Conservation (phyloP, 2,888 invertebrate species). For the Drosophila kanekoi region DNA sequence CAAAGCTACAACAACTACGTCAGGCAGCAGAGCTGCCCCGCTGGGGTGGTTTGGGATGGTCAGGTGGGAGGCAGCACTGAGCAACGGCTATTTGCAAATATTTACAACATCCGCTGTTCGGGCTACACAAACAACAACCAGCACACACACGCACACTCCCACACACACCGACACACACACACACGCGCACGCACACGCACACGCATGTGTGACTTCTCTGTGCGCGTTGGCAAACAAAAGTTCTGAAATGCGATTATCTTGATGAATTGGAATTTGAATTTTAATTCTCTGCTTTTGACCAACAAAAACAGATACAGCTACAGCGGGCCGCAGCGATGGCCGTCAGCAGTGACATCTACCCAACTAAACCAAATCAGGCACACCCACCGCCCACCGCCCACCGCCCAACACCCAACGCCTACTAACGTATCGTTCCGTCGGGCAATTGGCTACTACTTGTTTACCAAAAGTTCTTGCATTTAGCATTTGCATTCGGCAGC, state of each 20-base stretch:
- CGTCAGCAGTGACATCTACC: conserved; percentile 27
- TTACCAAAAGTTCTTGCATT: conserved; percentile 71
- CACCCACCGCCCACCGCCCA: background rate
- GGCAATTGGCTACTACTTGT: conserved; percentile 60
- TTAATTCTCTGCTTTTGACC: conserved; percentile 78
- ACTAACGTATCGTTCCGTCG: background rate
- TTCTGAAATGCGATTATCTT: conserved; percentile 84
- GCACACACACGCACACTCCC: conserved; percentile 17
- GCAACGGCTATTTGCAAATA: conserved; percentile 75
- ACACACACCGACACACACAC: conserved; percentile 12
- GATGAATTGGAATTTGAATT: conserved; percentile 84
- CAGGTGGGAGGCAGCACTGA: conserved; percentile 2
- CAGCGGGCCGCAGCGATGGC: conserved; percentile 3
- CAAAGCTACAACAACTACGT: conserved; percentile 21
- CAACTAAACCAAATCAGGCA: background rate
- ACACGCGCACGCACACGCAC: conserved; percentile 21
- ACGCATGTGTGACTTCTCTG: conserved; percentile 49
- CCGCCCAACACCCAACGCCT: conserved; percentile 2
- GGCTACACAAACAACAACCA: conserved; percentile 54
- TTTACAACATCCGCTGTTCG: conserved; percentile 77
- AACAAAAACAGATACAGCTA: conserved; percentile 32
- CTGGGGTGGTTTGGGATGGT: too few species aligned
- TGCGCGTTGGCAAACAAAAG: conserved; percentile 77
- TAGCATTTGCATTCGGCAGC: conserved; percentile 44
- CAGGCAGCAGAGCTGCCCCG: conserved; percentile 10